phyloP scores from a whole-genome alignment of 2,113 vertebrate species.

The Festucalex cinctus region DNA sequence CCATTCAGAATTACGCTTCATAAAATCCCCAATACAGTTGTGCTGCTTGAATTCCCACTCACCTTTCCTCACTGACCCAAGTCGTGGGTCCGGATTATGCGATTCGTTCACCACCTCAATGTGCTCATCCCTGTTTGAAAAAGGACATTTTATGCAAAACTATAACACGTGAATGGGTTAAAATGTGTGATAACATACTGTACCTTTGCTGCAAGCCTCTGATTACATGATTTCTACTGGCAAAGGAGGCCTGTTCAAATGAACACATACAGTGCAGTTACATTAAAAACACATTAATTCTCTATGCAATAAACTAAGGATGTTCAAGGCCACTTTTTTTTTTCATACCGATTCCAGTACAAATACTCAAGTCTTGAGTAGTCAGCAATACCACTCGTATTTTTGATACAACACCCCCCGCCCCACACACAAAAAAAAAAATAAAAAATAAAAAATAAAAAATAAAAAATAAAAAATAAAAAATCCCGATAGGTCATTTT shows the following conservation, averaged over 20 bases:
- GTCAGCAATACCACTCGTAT: too few relatives aligned
- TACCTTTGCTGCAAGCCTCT: constrained; percentile 25
- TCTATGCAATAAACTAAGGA: too few relatives aligned
- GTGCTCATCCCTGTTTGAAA: constrained; percentile 15
- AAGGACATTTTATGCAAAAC: not conserved
- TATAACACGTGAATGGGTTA: not conserved
- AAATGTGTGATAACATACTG: constrained; percentile 14
- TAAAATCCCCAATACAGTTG: not conserved
- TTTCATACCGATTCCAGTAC: too few relatives aligned
- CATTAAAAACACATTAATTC: not conserved
- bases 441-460: too few relatives aligned
- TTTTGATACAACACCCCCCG: too few relatives aligned
- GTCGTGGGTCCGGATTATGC: constrained; percentile 1
- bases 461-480: too few relatives aligned
- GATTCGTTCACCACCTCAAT: constrained; percentile 3
- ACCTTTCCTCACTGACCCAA: constrained; percentile 15
- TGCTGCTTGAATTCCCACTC: constrained; percentile 5
- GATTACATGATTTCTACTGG: constrained; percentile 31
- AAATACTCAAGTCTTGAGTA: too few relatives aligned
- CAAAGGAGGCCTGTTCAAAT: constrained; percentile 33
- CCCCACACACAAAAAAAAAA: too few relatives aligned
- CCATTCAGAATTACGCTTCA: not conserved
- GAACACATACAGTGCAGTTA: not conserved
- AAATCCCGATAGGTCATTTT: too few relatives aligned
- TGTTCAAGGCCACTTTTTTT: too few relatives aligned